Evolutionary conservation across 1,140 invertebrate species (phyloP), one percentile per base, ranked within the genome.

Genomic region (Mya arenaria): DNA sequence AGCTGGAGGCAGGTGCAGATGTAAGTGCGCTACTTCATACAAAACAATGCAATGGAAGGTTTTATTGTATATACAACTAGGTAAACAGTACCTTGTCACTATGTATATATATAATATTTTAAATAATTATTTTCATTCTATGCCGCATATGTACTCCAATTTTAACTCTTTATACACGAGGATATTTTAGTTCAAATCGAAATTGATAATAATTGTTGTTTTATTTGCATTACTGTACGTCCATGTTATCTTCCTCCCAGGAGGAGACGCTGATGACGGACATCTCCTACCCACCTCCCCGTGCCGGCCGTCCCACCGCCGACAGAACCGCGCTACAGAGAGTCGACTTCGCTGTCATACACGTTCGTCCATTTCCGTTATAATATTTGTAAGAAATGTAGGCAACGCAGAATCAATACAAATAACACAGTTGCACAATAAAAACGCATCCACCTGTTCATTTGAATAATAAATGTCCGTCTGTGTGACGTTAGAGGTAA

Each of bases 1-100:
- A 81, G 32, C 13, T 81, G 23, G 78, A 81, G 25, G 72, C 71
- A 39, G 78, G 78, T 5, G 34, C 63, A 28, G 78, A 81, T 55
- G 78, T 79, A 25, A 69, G 75, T 79, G 44, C n/a, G 30, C 4
- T 32, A 1, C 1, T 5, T 66, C 32, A 15, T 66, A 19, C 5
- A 66, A 3, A 23, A 32, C 13, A 37, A 32, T 13, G 15, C 5
- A 4, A 4, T 52, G 48, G 48, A 4, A 23, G 25, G 17, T 52
- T 4, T 4, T 52, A 23, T 34, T 4, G 28, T 28, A 28, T 28
- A 25, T 10, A 30, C 25, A n/a, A 13, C 10, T n/a, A n/a, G 10
- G 44, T n/a, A n/a, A 10, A n/a, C 44, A 13, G 19, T 23, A 60
- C 10, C 23, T 30, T 60, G 56, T 13, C 10, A 10, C 25, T 8